Evolutionary conservation across 2,888 invertebrate genomes (phyloP).

Genomic region (Sarcophaga rosellei): DNA sequence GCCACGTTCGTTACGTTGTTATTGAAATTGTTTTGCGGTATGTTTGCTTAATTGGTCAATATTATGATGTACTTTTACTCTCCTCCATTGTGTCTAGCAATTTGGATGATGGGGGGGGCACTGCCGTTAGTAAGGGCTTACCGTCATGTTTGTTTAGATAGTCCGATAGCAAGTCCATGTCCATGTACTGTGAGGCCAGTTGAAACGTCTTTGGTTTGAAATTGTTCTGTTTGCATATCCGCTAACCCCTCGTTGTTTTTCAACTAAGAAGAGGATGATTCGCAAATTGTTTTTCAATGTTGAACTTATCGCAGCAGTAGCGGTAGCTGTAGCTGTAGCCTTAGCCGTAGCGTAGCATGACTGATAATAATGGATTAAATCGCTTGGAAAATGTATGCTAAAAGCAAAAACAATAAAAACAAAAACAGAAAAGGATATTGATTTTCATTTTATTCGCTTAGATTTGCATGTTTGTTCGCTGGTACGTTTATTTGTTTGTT

Average conservation of each 20-base stretch:
- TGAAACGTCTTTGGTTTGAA: constrained; percentile 25
- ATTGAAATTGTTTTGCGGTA: constrained; percentile 47
- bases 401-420: neutral
- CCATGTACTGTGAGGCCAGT: constrained; percentile 23
- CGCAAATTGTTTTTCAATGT: constrained; percentile 57
- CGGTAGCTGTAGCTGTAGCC: neutral
- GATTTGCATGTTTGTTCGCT: neutral
- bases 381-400: constrained; percentile 51
- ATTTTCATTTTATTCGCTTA: constrained; percentile 8
- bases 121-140: neutral
- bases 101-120: constrained; percentile 5
- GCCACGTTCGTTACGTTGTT: constrained; percentile 7
- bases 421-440: constrained; percentile 38
- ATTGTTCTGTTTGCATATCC: constrained; percentile 18
- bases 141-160: neutral
- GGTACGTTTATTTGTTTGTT: neutral
- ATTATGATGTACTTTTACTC: constrained; percentile 36
- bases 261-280: constrained; percentile 24
- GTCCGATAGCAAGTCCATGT: neutral
- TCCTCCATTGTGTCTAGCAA: constrained; percentile 15
- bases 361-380: constrained; percentile 46
- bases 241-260: neutral
- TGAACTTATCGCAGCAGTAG: constrained; percentile 6
- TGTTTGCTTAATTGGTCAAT: constrained; percentile 56
- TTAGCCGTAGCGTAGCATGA: neutral